Evolutionary conservation across 2,113 vertebrate species (phyloP), one percentile per base, ranked within the genome.

Genomic region (Dunckerocampus dactyliophorus): DNA sequence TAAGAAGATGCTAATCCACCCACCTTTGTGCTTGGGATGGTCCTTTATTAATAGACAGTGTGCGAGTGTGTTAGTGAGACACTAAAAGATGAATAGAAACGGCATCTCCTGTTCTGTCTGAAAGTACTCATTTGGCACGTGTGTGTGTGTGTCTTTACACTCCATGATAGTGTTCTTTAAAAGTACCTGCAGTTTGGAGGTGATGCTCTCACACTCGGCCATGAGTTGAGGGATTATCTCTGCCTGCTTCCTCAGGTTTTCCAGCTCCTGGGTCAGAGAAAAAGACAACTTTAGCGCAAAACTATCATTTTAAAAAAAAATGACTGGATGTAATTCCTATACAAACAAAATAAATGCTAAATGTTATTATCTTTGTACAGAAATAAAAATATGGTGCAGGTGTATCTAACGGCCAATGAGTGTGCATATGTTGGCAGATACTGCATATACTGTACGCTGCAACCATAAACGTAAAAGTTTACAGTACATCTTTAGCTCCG

Each of bases 221-320:
- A 98, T 93, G 49, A 98, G 92, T 84, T 96, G 92, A 48, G 96
- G 95, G 86, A 98, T 94, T 76, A 95, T 90, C 90, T 98, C 94
- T 24, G 95, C 94, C 74, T 98, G 95, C 82, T 94, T 95, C 76
- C 94, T 92, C 69, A 99, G 92, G 68, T 95, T 94, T 79, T 94
- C 93, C 86, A 99, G 76, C 80, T 99, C 96, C 96, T 96, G 75
- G 0, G 16, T 22, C 16, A 5, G 7, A 14, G 12, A 19, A 52
- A 17, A 16, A 10, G 22, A 52, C 22, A 31, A 9, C 6, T 52
- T 24, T 31, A 31, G 50, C 3, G 15, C 15, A 50, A 22, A 12
- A 50, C 3, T 8, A 48, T 12, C 9, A 28, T 28, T 28, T 28
- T 28, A n/a, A n/a, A 28, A 28, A 28, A 28, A 28, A 34, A 34